A percentile compares a stretch with the other conserved stretches of the same genome.
Conservation (phyloP, 2,888 invertebrate species). For the Rotaria macrura region DNA sequence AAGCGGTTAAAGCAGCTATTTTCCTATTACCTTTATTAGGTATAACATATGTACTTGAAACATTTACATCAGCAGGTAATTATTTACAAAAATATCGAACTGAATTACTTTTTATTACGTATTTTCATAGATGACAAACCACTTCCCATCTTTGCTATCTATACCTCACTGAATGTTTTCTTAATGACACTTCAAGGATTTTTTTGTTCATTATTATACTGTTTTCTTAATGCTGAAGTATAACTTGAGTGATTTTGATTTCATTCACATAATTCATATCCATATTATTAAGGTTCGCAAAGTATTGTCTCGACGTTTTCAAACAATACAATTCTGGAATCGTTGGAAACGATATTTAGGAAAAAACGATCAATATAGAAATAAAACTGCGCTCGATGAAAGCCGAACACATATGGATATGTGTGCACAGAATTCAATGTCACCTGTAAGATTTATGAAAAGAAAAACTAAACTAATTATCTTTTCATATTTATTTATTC, state of each 20-base stretch:
- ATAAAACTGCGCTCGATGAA: not conserved
- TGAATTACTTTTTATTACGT: not conserved
- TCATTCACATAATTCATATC: too few species aligned
- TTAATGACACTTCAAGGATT: constrained; percentile 53
- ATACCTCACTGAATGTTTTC: constrained; percentile 37
- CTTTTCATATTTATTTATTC: too few species aligned
- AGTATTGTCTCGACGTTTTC: not conserved
- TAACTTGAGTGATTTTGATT: not conserved
- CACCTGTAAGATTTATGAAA: not conserved
- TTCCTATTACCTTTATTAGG: constrained; percentile 52
- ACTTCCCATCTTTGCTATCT: not conserved
- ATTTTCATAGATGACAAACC: not conserved
- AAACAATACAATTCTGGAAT: constrained; percentile 1
- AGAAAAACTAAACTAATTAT: not conserved
- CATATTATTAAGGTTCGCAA: not conserved
- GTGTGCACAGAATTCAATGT: not conserved
- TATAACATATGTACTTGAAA: constrained; percentile 51
- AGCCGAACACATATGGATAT: not conserved
- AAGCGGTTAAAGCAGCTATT: constrained; percentile 53
- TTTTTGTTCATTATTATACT: constrained; percentile 52
- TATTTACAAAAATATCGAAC: not conserved
- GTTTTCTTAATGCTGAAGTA: constrained; percentile 53
- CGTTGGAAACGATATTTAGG: not conserved
- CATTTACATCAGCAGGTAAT: constrained; percentile 5
- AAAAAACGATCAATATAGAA: not conserved